A percentile compares a stretch with the other conserved stretches of the same genome.
Evolutionary conservation across 2,113 vertebrate genomes (phyloP).

Genomic region (Setophaga petechia): DNA sequence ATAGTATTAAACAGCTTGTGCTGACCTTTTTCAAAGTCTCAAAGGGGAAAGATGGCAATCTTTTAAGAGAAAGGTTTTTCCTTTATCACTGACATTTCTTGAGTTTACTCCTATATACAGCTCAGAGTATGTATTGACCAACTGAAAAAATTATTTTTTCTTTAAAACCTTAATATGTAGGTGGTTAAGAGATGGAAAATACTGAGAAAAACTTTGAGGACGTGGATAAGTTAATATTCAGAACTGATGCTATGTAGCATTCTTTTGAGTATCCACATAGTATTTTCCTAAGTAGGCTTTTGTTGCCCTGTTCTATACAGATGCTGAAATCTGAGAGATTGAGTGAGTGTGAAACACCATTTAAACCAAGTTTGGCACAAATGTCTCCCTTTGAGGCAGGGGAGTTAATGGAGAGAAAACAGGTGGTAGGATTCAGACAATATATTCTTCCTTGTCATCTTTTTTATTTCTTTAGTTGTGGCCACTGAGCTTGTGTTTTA

Average conservation of each 20-base stretch:
- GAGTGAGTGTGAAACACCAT: not conserved
- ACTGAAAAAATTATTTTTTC: not conserved
- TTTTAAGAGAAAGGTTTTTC: not conserved
- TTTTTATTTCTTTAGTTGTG: not conserved
- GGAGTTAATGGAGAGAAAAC: not conserved
- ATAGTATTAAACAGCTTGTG: not conserved
- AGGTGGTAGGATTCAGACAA: not conserved
- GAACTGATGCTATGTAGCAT: not conserved
- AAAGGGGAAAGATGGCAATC: not conserved
- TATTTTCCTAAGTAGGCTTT: not conserved
- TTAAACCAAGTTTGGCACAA: not conserved
- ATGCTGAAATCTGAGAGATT: not conserved
- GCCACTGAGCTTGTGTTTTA: not conserved
- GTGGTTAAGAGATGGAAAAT: not conserved
- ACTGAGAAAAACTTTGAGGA: not conserved
- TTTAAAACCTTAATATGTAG: not conserved
- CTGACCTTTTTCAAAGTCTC: not conserved
- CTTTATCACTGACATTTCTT: not conserved
- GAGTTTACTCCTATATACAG: not conserved
- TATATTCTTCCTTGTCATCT: not conserved
- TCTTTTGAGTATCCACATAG: not conserved
- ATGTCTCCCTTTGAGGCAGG: not conserved
- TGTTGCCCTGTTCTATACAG: not conserved
- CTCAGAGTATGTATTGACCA: not conserved
- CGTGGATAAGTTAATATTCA: rapidly evolving